Percentiles rank a stretch among this genome's conserved stretches.
These are phyloP conservation scores for Timema podura DNA, from an alignment of 2,888 invertebrate genomes.

Conservation along the genomic window DNA sequence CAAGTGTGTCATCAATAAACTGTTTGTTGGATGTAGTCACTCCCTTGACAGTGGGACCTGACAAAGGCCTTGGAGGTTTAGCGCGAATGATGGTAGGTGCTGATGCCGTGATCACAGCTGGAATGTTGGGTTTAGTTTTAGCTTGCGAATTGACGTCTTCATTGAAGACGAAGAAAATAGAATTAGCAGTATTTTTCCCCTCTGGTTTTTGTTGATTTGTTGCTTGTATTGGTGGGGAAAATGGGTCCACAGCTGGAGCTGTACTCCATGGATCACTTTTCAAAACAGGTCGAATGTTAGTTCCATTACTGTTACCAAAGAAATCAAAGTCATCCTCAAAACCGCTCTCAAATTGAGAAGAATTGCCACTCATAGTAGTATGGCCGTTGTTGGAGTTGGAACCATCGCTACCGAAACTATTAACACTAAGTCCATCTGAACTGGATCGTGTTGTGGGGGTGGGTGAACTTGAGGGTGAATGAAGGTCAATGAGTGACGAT, in stretches of 20 bases:
- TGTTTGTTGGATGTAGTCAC: constrained; percentile 28
- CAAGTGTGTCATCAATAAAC: background rate
- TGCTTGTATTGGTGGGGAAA: constrained; percentile 46
- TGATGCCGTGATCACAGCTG: background rate
- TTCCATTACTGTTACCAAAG: constrained; percentile 53
- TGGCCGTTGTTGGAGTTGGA: constrained; percentile 51
- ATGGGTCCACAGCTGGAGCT: constrained; percentile 48
- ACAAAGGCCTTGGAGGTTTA: constrained; percentile 52
- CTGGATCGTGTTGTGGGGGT: constrained; percentile 70
- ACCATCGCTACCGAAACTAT: constrained; percentile 71
- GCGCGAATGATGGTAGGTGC: constrained; percentile 75
- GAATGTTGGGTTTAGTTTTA: constrained; percentile 11
- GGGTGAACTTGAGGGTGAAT: constrained; percentile 70
- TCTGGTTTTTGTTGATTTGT: background rate
- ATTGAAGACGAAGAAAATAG: background rate
- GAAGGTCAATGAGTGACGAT: constrained; percentile 63
- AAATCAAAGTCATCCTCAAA: constrained; percentile 81
- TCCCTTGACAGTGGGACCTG: constrained; percentile 42
- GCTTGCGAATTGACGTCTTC: constrained; percentile 10
- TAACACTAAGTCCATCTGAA: constrained; percentile 69
- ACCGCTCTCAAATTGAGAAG: constrained; percentile 70
- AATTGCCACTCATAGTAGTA: constrained; percentile 58
- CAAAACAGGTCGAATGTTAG: constrained; percentile 41
- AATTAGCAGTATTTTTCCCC: background rate
- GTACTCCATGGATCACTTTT: constrained; percentile 53